phyloP scores from a whole-genome alignment of 2,797 vertebrate genomes.

The Lepidocolaptes lacrymiger region DNA sequence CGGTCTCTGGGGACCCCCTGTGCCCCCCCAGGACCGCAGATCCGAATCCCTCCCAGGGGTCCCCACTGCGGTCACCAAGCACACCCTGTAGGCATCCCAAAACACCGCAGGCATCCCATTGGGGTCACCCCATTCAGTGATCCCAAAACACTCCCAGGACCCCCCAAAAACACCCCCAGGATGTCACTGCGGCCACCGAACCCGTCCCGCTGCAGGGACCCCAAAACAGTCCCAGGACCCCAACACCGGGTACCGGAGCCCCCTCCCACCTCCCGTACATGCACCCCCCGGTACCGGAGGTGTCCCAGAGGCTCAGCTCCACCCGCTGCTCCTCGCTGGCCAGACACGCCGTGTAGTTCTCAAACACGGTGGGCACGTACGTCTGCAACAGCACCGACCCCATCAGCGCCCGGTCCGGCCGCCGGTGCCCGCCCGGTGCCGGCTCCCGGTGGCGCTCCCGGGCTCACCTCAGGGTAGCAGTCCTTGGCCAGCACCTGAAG shows the following conservation, averaged over 20 bases:
- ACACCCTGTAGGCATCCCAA: neutral
- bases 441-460: neutral
- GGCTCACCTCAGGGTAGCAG: conserved; percentile 93
- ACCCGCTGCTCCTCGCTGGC: conserved; percentile 92
- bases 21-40: neutral
- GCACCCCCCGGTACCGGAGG: conserved; percentile 84
- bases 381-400: conserved; percentile 78
- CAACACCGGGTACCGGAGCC: neutral
- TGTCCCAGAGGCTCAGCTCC: conserved; percentile 96
- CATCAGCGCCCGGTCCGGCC: neutral
- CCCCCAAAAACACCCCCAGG: neutral
- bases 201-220: neutral
- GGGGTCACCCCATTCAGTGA: neutral
- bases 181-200: neutral
- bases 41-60: too few species aligned
- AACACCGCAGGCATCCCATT: neutral
- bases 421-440: neutral
- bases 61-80: neutral
- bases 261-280: neutral
- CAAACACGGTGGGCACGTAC: conserved; percentile 94
- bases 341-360: conserved; percentile 95
- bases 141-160: too few species aligned
- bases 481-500: conserved; percentile 94
- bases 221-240: neutral
- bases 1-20: neutral